These are phyloP conservation scores for Brachyalestes nurse DNA, from an alignment of 2,797 vertebrate genomes.

Conservation along the genomic window DNA sequence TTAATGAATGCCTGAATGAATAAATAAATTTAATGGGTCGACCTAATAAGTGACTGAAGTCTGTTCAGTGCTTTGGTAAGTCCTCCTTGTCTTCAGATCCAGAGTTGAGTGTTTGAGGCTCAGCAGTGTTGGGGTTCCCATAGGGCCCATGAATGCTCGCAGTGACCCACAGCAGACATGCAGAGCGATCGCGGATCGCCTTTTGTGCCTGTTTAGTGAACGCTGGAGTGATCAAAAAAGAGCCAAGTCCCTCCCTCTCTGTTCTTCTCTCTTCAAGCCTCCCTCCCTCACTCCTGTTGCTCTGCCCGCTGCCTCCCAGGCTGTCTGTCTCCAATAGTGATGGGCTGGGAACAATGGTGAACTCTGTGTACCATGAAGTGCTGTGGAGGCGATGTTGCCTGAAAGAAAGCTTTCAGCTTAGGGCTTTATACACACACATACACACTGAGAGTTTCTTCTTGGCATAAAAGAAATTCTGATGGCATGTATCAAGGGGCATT, in stretches of 20 bases:
- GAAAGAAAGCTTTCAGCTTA: constrained; percentile 54
- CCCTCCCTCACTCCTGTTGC: constrained; percentile 41
- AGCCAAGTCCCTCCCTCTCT: constrained; percentile 43
- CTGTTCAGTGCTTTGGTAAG: constrained; percentile 11
- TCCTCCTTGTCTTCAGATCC: constrained; percentile 29
- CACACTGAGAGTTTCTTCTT: neutral
- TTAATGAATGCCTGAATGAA: constrained; percentile 16
- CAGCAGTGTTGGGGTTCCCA: constrained; percentile 47
- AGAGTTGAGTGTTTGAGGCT: constrained; percentile 36
- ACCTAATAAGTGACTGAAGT: constrained; percentile 15
- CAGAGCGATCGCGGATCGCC: constrained; percentile 45
- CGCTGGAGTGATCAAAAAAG: constrained; percentile 57
- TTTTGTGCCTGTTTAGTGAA: constrained; percentile 60
- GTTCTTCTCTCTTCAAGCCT: constrained; percentile 41
- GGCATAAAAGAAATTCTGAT: neutral
- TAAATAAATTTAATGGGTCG: constrained; percentile 1
- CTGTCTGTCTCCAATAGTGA: constrained; percentile 60
- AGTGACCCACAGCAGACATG: constrained; percentile 55
- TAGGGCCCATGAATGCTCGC: constrained; percentile 34
- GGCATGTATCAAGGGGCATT: constrained; percentile 7
- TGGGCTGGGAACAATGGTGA: constrained; percentile 60
- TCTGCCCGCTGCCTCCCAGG: constrained; percentile 51
- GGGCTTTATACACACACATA: constrained; percentile 31
- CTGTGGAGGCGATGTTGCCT: constrained; percentile 47
- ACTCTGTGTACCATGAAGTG: constrained; percentile 63